phyloP scores from a whole-genome alignment of 1,140 invertebrate genomes.

The Drosophila arawakana region DNA sequence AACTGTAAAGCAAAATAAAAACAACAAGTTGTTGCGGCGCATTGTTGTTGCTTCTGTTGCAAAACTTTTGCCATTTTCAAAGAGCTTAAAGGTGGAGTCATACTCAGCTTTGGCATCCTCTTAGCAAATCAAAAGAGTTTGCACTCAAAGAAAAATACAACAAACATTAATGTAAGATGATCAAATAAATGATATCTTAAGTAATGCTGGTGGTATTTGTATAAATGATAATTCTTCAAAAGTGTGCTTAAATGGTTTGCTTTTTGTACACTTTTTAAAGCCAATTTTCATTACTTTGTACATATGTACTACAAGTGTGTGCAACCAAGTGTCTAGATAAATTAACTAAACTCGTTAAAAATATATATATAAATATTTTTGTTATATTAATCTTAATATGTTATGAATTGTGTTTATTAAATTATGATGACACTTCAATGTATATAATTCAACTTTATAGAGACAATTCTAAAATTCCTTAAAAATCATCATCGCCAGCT shows the following conservation, averaged over 20 bases:
- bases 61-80: conserved; percentile 69
- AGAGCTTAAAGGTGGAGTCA: conserved; percentile 63
- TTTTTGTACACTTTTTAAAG: too few species aligned
- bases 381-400: too few species aligned
- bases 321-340: too few species aligned
- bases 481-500: too few species aligned
- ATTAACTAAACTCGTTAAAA: too few species aligned
- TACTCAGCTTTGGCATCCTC: conserved; percentile 18
- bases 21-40: conserved; percentile 18
- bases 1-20: conserved; percentile 66
- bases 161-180: background rate
- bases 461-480: too few species aligned
- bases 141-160: conserved; percentile 2
- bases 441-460: too few species aligned
- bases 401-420: too few species aligned
- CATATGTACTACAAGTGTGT: too few species aligned
- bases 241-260: background rate
- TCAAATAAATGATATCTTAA: background rate
- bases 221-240: background rate
- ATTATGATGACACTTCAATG: too few species aligned
- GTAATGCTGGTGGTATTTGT: background rate
- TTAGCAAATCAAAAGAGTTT: conserved; percentile 54
- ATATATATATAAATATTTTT: too few species aligned
- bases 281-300: too few species aligned
- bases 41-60: conserved; percentile 11